phyloP scores from a whole-genome alignment of 2,113 vertebrate genomes.

The Panthera tigris region DNA sequence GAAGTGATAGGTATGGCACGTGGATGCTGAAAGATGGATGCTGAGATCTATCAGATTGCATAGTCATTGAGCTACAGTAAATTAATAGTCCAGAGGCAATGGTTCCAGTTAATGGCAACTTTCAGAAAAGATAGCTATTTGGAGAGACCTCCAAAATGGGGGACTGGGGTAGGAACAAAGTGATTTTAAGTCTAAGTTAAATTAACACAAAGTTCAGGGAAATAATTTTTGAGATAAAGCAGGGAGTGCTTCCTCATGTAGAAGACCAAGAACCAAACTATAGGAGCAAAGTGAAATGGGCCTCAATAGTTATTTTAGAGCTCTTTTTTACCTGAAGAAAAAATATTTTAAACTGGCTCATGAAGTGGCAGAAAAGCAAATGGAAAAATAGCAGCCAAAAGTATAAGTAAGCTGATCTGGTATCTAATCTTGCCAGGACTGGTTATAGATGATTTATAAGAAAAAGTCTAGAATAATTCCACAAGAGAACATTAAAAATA shows the following conservation, averaged over 20 bases:
- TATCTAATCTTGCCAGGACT: neutral
- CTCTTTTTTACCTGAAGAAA: neutral
- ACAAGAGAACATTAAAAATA: neutral
- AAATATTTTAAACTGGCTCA: neutral
- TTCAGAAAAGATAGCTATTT: constrained; percentile 8
- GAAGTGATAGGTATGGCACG: neutral
- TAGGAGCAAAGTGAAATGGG: neutral
- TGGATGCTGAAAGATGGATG: neutral
- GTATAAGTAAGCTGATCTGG: neutral
- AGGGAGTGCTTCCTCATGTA: neutral
- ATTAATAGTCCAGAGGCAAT: neutral
- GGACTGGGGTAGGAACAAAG: rapidly evolving
- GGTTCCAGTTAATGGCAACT: neutral
- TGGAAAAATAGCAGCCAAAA: neutral
- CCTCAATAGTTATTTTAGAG: neutral
- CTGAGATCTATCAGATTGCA: neutral
- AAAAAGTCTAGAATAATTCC: neutral
- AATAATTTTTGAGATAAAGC: neutral
- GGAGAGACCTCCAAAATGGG: neutral
- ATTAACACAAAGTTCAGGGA: neutral
- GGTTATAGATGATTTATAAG: constrained; percentile 21
- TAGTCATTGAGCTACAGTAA: neutral
- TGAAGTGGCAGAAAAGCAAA: neutral
- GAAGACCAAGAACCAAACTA: neutral
- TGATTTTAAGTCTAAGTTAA: neutral